Evolutionary conservation across 2,797 vertebrate genomes (phyloP).

Genomic region (Sternarchorhynchus goeldii): DNA sequence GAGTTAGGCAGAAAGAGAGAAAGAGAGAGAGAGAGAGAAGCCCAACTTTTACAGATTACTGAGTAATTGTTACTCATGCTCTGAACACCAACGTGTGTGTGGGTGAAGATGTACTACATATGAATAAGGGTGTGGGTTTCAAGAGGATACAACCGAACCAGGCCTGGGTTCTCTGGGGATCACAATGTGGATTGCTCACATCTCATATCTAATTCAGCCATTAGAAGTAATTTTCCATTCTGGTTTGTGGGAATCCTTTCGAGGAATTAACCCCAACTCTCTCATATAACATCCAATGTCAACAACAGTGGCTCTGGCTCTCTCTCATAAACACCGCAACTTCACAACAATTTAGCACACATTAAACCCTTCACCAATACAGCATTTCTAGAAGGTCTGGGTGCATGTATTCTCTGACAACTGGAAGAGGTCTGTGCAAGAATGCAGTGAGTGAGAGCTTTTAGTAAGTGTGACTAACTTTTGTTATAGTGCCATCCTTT

Average conservation of each 20-base stretch:
- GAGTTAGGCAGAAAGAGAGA: conserved; percentile 26
- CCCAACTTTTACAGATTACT: conserved; percentile 60
- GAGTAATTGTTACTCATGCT: conserved; percentile 32
- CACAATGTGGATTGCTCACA: not conserved
- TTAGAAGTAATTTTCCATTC: conserved; percentile 44
- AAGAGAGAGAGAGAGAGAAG: conserved; percentile 46
- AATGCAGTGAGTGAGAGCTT: too few relatives aligned
- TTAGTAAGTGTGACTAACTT: not conserved
- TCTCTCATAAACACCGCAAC: not conserved
- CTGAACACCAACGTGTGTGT: conserved; percentile 10
- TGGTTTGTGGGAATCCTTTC: conserved; percentile 45
- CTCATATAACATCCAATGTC: not conserved
- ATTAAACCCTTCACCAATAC: not conserved
- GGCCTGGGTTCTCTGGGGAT: not conserved
- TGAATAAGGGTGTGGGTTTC: conserved; percentile 6
- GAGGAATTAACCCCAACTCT: not conserved
- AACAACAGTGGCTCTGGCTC: not conserved
- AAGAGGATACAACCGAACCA: not conserved
- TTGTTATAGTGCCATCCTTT: not conserved
- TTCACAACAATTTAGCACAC: not conserved
- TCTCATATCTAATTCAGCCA: conserved; percentile 35
- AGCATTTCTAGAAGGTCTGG: too few relatives aligned
- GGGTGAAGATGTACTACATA: conserved; percentile 19
- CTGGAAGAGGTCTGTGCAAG: too few relatives aligned
- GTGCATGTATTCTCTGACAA: not conserved